Evolutionary conservation across 92 coral and sea anemone species (phyloP).

Genomic region (Zoanthus solanderi): DNA sequence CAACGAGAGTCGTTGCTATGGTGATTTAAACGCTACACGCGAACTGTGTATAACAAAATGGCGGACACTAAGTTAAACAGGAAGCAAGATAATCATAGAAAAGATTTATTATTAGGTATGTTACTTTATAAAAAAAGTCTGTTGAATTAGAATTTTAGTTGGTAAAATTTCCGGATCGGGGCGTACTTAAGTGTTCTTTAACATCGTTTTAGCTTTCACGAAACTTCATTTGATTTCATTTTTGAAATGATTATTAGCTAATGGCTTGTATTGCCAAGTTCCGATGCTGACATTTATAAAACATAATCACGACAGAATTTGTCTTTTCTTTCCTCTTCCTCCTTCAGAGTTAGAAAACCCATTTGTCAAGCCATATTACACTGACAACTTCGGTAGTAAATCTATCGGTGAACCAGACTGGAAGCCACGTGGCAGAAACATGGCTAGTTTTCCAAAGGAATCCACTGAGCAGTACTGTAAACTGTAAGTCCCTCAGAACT

Average conservation of each 20-base stretch:
- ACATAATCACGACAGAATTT: neutral
- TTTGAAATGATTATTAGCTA: too few relatives aligned
- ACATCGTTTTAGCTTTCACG: too few relatives aligned
- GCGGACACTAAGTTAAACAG: conserved; percentile 31
- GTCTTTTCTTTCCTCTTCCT: neutral
- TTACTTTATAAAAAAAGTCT: neutral
- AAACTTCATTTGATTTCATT: too few relatives aligned
- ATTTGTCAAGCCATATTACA: conserved; percentile 72
- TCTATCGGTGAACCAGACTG: conserved; percentile 96
- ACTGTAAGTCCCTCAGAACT: conserved; percentile 41
- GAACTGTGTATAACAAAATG: conserved; percentile 25
- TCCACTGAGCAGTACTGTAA: conserved; percentile 47
- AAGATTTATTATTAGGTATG: neutral
- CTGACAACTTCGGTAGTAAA: conserved; percentile 82
- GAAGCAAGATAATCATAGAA: neutral
- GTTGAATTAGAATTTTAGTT: neutral
- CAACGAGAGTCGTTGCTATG: conserved; percentile 14
- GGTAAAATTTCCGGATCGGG: neutral
- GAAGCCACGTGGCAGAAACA: conserved; percentile 93
- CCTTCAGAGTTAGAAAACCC: conserved; percentile 44
- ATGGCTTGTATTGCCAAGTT: too few relatives aligned
- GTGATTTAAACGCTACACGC: conserved; percentile 9
- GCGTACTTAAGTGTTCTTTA: too few relatives aligned
- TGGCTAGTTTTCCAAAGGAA: conserved; percentile 61
- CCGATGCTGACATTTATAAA: too few relatives aligned